Conservation (phyloP, 2,888 invertebrate genomes). For the Pinctada fucata region DNA sequence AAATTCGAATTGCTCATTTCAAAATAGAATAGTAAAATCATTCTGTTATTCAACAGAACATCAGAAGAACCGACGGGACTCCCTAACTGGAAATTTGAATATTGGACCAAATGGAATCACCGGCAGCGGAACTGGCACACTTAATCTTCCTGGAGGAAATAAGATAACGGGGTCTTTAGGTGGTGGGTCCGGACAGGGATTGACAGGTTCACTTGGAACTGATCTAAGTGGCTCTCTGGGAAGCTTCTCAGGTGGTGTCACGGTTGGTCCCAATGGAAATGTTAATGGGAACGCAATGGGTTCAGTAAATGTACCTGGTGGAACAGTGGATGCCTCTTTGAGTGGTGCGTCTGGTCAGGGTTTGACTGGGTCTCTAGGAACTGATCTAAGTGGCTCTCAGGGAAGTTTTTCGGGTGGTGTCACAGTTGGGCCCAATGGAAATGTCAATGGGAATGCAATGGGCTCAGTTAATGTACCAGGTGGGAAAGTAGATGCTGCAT, state of each 20-base stretch:
- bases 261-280: background rate
- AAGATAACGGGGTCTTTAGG: background rate
- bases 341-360: background rate
- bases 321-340: background rate
- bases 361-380: background rate
- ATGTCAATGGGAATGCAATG: background rate
- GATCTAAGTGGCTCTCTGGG: background rate
- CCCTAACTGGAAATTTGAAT: too few relatives aligned
- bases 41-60: too few relatives aligned
- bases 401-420: background rate
- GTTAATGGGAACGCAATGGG: background rate
- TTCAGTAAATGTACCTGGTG: background rate
- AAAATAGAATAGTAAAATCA: too few relatives aligned
- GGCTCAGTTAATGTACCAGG: background rate
- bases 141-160: background rate
- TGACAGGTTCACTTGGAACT: background rate
- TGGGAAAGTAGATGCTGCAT: background rate
- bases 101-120: background rate
- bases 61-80: too few relatives aligned
- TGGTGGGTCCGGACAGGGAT: background rate
- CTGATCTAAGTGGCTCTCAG: background rate
- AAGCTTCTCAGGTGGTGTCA: background rate
- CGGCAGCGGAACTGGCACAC: background rate
- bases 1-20: too few relatives aligned
- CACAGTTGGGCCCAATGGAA: background rate